phyloP scores from a whole-genome alignment of 2,797 vertebrate genomes.

The Podarcis siculus region DNA sequence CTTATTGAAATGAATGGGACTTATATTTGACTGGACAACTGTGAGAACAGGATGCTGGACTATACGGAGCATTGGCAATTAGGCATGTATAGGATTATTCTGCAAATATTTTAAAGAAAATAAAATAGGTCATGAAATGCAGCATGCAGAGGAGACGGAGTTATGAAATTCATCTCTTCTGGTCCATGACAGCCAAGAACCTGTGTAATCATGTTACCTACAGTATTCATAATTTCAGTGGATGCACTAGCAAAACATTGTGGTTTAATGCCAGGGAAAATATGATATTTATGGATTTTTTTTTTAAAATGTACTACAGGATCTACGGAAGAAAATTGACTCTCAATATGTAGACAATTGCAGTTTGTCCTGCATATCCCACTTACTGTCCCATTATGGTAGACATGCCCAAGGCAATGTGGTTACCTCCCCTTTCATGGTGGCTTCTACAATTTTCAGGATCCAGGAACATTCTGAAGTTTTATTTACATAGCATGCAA shows the following conservation, averaged over 20 bases:
- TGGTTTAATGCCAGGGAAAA: accelerated
- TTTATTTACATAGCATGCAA: background rate
- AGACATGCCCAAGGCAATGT: background rate
- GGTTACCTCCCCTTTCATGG: background rate
- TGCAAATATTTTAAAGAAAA: background rate
- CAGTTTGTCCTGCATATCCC: background rate
- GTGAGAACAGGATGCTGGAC: too few species aligned
- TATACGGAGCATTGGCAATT: too few species aligned
- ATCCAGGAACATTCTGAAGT: background rate
- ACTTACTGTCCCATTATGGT: background rate
- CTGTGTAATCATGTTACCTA: background rate
- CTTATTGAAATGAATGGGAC: background rate
- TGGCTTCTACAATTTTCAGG: background rate
- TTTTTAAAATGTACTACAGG: background rate
- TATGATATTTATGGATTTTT: background rate
- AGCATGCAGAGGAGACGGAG: background rate
- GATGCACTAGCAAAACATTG: background rate
- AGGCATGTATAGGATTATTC: background rate
- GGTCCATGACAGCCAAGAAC: background rate
- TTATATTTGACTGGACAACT: background rate
- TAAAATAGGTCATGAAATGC: background rate
- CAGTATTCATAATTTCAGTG: background rate
- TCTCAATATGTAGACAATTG: background rate
- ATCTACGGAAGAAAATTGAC: background rate
- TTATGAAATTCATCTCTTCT: background rate